A percentile compares a stretch with the other conserved stretches of the same genome.
Evolutionary conservation across 1,140 invertebrate genomes (phyloP).

Genomic region (Sinella curviseta): DNA sequence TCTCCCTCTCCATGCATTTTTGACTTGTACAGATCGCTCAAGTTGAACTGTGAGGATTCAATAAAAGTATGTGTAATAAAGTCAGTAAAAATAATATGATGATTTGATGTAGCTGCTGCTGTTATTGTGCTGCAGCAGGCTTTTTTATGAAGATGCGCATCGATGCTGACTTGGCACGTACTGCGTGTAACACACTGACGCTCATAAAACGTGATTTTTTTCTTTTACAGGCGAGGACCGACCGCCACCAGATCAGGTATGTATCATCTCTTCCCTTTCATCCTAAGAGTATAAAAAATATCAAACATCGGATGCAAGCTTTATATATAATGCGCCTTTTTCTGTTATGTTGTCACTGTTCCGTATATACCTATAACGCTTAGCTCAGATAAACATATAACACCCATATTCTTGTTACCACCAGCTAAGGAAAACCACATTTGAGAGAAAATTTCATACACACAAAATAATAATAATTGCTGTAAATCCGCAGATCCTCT

Average conservation of each 20-base stretch:
- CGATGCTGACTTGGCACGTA: constrained; percentile 40
- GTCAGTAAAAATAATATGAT: neutral
- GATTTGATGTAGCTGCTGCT: neutral
- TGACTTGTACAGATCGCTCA: neutral
- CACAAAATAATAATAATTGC: neutral
- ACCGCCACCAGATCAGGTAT: constrained; percentile 44
- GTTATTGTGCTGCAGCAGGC: neutral
- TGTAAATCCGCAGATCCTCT: constrained; percentile 20
- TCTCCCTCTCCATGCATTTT: neutral
- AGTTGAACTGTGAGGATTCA: neutral
- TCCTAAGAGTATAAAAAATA: neutral
- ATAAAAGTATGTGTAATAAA: neutral
- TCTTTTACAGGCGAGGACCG: constrained; percentile 47
- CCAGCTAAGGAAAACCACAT: neutral
- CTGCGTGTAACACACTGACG: neutral
- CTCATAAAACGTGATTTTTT: constrained; percentile 54
- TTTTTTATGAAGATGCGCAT: constrained; percentile 49
- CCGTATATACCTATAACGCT: too few relatives aligned
- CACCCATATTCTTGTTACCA: neutral
- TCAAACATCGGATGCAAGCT: constrained; percentile 2
- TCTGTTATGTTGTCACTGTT: too few relatives aligned
- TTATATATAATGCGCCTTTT: neutral
- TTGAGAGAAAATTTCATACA: neutral
- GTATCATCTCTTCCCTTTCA: constrained; percentile 1
- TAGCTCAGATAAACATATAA: too few relatives aligned